Conservation (phyloP, 2,113 vertebrate genomes). For the Onychorhynchus coronatus region DNA sequence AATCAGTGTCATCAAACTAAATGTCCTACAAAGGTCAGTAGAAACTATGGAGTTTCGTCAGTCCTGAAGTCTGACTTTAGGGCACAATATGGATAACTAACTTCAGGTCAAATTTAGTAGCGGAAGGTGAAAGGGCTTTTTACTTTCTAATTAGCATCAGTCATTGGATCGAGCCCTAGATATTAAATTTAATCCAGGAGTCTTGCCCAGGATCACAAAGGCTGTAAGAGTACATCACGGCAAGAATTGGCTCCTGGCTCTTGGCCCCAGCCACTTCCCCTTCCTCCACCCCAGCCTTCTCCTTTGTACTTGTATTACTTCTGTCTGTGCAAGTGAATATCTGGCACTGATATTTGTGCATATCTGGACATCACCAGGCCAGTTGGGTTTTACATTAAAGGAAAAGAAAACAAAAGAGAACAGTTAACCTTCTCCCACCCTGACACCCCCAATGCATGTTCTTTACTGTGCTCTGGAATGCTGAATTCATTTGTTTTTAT, state of each 20-base stretch:
- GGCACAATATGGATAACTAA: not conserved
- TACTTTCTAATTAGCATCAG: slow-evolving; percentile 35
- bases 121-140: slow-evolving; percentile 21
- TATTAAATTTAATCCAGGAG: slow-evolving; percentile 23
- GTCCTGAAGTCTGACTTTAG: not conserved
- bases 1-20: not conserved
- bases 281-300: slow-evolving; percentile 21
- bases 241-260: not conserved
- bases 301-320: slow-evolving; percentile 23
- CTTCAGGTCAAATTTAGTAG: slow-evolving; percentile 32
- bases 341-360: not conserved
- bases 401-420: slow-evolving; percentile 39
- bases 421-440: not conserved
- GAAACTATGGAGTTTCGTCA: not conserved
- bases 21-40: not conserved
- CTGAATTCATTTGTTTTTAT: slow-evolving; percentile 25
- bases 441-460: not conserved
- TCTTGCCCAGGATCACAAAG: not conserved
- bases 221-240: not conserved
- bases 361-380: slow-evolving; percentile 37
- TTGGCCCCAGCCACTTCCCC: slow-evolving; percentile 32
- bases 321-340: slow-evolving; percentile 12
- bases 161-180: not conserved
- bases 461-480: not conserved
- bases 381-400: slow-evolving; percentile 24